A percentile compares a stretch with the other conserved stretches of the same genome.
These are phyloP conservation scores for Zaprionus inermis DNA, from an alignment of 1,140 invertebrate species.

Conservation along the genomic window DNA sequence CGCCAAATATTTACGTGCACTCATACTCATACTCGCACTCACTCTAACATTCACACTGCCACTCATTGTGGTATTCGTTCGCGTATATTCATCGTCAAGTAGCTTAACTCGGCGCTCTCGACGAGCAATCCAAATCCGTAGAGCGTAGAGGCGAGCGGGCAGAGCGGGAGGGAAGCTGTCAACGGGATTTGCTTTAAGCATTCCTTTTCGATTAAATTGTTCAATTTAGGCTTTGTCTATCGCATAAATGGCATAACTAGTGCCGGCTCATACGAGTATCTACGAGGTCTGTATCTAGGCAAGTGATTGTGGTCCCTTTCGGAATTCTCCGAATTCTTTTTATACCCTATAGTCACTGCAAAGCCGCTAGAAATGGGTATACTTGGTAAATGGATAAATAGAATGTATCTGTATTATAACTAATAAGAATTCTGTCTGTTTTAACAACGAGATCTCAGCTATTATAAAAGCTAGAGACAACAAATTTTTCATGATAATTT, in stretches of 20 bases:
- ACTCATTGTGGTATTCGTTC: neutral
- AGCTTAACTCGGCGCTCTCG: conserved; percentile 21
- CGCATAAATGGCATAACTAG: conserved; percentile 23
- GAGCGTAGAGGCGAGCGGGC: neutral
- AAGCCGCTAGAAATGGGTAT: no score
- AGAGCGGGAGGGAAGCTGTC: conserved; percentile 6
- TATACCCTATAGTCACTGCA: no score
- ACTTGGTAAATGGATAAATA: no score
- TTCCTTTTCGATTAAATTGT: conserved; percentile 37
- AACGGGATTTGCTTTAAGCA: conserved; percentile 21
- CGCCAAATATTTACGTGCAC: conserved; percentile 40
- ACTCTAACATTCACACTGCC: neutral
- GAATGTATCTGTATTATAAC: no score
- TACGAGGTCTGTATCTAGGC: neutral
- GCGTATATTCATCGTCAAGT: conserved; percentile 19
- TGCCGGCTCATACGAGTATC: conserved; percentile 1
- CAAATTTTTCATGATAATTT: no score
- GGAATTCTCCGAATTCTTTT: no score
- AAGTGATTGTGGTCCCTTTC: no score
- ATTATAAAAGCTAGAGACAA: no score
- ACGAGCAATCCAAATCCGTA: conserved; percentile 8
- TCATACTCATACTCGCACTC: neutral
- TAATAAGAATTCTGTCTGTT: no score
- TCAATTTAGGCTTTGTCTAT: conserved; percentile 23
- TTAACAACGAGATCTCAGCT: no score